Evolutionary conservation across 1,140 invertebrate species (phyloP).

Genomic region (Acyrthosiphon pisum): DNA sequence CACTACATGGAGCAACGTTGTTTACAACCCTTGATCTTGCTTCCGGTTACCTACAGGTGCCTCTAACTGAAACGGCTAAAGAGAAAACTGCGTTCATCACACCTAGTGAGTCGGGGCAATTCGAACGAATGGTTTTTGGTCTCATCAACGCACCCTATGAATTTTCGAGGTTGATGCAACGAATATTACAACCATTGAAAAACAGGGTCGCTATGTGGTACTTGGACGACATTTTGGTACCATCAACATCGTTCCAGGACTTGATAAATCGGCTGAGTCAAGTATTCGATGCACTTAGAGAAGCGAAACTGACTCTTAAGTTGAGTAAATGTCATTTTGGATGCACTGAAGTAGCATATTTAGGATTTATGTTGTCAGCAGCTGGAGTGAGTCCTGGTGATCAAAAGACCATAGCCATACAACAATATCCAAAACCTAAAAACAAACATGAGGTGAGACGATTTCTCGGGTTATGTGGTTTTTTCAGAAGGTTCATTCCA

Average conservation of each 20-base stretch:
- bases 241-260: background rate
- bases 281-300: background rate
- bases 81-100: no score
- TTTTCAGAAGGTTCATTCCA: conserved; percentile 25
- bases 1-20: conserved; percentile 53
- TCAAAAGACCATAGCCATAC: background rate
- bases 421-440: background rate
- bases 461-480: background rate
- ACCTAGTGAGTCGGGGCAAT: conserved; percentile 42
- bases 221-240: conserved; percentile 37
- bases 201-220: background rate
- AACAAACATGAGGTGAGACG: background rate
- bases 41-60: conserved; percentile 59
- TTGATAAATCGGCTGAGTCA: background rate
- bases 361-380: background rate
- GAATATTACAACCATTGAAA: background rate
- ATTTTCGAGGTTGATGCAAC: conserved; percentile 51
- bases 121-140: conserved; percentile 60
- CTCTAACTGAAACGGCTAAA: no score
- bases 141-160: conserved; percentile 57
- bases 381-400: background rate
- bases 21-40: conserved; percentile 58
- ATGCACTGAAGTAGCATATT: background rate
- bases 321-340: background rate
- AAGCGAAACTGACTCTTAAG: background rate